Conservation (phyloP, 2,888 invertebrate species). For the Hartigia nigra region DNA sequence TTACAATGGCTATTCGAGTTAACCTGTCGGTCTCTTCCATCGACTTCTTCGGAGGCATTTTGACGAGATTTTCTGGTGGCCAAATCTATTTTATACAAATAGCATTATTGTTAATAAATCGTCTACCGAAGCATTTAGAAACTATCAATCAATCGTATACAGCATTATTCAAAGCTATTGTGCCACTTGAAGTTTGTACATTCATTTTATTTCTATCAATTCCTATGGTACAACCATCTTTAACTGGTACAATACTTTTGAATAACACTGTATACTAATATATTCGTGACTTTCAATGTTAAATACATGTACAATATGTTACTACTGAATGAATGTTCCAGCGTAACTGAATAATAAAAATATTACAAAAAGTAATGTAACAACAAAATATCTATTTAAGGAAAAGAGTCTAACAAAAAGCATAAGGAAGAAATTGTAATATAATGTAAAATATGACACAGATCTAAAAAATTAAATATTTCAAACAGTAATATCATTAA, state of each 20-base stretch:
- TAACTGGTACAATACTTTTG: no score
- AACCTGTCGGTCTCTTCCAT: conserved; percentile 91
- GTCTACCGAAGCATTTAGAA: conserved; percentile 15
- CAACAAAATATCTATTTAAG: no score
- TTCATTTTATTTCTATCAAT: no score
- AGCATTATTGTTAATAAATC: neutral
- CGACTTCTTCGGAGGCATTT: conserved; percentile 78
- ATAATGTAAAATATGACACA: neutral
- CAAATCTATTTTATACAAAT: neutral
- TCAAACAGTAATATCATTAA: neutral
- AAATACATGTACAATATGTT: neutral
- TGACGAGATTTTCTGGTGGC: conserved; percentile 38
- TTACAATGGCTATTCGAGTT: conserved; percentile 98
- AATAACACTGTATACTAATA: no score
- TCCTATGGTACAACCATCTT: no score
- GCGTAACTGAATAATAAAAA: neutral
- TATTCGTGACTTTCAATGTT: neutral
- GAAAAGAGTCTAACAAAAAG: neutral
- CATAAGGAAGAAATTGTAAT: neutral
- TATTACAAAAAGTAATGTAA: neutral
- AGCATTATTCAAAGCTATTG: no score
- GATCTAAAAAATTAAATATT: neutral
- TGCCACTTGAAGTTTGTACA: no score
- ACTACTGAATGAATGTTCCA: neutral
- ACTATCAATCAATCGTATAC: conserved; percentile 4